Evolutionary conservation across 2,797 vertebrate species (phyloP), one percentile per base, ranked within the genome.

Genomic region (Sebastes hopkinsi): DNA sequence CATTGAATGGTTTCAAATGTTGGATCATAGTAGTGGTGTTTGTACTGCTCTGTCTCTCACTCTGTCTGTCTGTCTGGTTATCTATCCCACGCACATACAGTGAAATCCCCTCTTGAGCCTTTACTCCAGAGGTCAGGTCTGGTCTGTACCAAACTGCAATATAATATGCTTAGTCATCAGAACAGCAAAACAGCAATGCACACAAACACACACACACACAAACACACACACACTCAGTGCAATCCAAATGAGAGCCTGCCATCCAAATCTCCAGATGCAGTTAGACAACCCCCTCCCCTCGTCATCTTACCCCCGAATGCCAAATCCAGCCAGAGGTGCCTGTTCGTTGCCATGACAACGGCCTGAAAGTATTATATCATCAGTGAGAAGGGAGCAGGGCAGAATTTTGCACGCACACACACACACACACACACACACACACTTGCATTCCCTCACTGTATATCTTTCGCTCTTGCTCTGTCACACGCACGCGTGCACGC

Each of bases 271-370:
- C 82, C 58, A 84, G 80, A 87, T 89, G 83, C 75, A 84, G 64
- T 70, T 56, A 67, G 75, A 88, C 75, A 86, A 25, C 80, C 81
- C 75, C 72, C 70, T 76, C 62, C 82, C 65, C 67, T 82, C 56
- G 25, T 77, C 83, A 72, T 87, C 79, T 66, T 77, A 71, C 56
- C 18, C 77, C 80, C 74, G 67, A 16, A 81, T 72, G 60, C 79
- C 82, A 88, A 77, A 87, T 82, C 82, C 75, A 88, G 56, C 82
- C 85, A 86, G 83, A 61, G 73, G 85, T 83, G 75, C 84, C 80
- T 73, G 60, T 76, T 81, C 13, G 83, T 93, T 89, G 85, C 90
- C 84, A 90, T 86, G 87, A 86, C 89, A 88, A 93, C 89, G 16
- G 58, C 68, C 81, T 79, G 62, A 87, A 91, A 89, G 77, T 87